A percentile compares a stretch with the other conserved stretches of the same genome.
These are phyloP conservation scores for Elaphurus davidianus DNA, from an alignment of 2,113 vertebrate genomes.

Conservation along the genomic window DNA sequence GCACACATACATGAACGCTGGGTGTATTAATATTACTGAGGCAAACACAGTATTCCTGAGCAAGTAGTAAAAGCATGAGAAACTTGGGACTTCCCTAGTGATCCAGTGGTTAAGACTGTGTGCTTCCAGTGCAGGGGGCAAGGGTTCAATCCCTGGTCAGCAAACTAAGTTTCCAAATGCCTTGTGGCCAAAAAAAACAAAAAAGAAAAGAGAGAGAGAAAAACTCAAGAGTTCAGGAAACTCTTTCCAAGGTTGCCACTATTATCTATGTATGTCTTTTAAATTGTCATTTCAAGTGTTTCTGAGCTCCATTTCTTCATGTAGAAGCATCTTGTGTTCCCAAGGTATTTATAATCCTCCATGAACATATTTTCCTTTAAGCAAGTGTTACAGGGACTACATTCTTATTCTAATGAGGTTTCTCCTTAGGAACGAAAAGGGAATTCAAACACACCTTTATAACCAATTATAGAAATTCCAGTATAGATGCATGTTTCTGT, in stretches of 20 bases:
- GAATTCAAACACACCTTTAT: background rate
- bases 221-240: background rate
- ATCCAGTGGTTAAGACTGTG: background rate
- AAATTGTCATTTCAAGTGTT: background rate
- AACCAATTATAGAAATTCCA: background rate
- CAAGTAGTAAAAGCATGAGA: background rate
- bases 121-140: background rate
- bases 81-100: background rate
- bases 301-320: background rate
- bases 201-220: background rate
- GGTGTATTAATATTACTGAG: background rate
- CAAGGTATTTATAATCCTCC: background rate
- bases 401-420: slow-evolving; percentile 38
- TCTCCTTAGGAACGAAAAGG: background rate
- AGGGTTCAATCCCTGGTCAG: background rate
- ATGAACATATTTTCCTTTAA: background rate
- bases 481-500: background rate
- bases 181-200: background rate
- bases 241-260: background rate
- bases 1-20: background rate
- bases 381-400: background rate
- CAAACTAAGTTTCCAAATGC: background rate
- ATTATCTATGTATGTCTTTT: background rate
- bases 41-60: background rate
- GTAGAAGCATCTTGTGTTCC: background rate